phyloP scores from a whole-genome alignment of 2,113 vertebrate species.

The Hystrix brachyura region DNA sequence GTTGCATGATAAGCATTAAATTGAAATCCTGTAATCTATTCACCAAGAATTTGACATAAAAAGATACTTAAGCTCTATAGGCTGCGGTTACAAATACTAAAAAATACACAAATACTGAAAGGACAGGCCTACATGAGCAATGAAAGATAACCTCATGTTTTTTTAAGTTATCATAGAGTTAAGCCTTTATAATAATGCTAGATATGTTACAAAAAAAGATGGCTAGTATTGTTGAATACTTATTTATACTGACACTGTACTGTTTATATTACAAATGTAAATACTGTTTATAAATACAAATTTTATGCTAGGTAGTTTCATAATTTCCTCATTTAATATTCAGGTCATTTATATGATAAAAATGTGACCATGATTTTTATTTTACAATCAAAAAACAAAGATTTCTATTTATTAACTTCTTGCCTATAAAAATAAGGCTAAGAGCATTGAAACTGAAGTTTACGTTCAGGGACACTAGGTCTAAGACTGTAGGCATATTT shows the following conservation, averaged over 20 bases:
- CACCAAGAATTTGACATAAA: background rate
- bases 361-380: background rate
- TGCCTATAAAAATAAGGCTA: background rate
- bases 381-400: background rate
- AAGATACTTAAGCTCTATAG: background rate
- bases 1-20: background rate
- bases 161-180: background rate
- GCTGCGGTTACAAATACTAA: background rate
- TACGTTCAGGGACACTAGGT: background rate
- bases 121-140: rapidly evolving
- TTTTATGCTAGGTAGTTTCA: background rate
- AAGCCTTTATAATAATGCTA: background rate
- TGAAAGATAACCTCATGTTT: background rate
- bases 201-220: background rate
- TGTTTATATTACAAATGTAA: background rate
- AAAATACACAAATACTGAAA: background rate
- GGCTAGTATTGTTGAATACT: background rate
- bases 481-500: background rate
- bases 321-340: background rate
- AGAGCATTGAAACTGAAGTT: background rate
- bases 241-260: background rate
- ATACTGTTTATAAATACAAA: background rate
- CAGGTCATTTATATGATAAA: background rate
- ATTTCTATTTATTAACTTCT: background rate
- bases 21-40: background rate